phyloP scores from a whole-genome alignment of 2,797 vertebrate species.

The Lagorchestes hirsutus region DNA sequence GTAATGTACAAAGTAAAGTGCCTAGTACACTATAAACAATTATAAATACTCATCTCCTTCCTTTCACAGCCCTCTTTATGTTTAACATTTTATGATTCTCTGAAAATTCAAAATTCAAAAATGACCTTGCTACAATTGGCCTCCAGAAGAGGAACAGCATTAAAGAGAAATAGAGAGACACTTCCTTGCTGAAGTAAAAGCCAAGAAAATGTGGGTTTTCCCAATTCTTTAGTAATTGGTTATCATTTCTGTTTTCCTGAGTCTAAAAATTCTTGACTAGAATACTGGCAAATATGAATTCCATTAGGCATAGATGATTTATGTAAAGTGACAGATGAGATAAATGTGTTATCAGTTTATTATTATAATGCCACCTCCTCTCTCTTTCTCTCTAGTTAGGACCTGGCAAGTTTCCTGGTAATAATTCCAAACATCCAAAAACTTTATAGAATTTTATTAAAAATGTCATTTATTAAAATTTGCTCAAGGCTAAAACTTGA shows the following conservation, averaged over 20 bases:
- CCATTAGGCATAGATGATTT: background rate
- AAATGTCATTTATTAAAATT: background rate
- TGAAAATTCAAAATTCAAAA: background rate
- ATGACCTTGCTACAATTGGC: background rate
- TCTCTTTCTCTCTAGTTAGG: background rate
- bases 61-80: background rate
- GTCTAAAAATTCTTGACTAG: background rate
- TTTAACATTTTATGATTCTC: background rate
- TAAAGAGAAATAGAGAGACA: background rate
- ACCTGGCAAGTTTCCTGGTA: background rate
- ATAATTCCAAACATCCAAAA: background rate
- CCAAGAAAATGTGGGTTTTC: background rate
- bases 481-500: background rate
- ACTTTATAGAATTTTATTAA: background rate
- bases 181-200: background rate
- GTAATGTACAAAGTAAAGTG: background rate
- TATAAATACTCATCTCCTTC: background rate
- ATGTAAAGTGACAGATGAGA: conserved; percentile 1
- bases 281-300: background rate
- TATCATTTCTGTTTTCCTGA: background rate
- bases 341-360: conserved; percentile 1
- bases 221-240: background rate
- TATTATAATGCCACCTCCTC: background rate
- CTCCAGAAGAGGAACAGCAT: background rate
- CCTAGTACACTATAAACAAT: background rate